A percentile compares a stretch with the other conserved stretches of the same genome.
Conservation (phyloP, 1,140 invertebrate species). For the Ylistrum balloti region DNA sequence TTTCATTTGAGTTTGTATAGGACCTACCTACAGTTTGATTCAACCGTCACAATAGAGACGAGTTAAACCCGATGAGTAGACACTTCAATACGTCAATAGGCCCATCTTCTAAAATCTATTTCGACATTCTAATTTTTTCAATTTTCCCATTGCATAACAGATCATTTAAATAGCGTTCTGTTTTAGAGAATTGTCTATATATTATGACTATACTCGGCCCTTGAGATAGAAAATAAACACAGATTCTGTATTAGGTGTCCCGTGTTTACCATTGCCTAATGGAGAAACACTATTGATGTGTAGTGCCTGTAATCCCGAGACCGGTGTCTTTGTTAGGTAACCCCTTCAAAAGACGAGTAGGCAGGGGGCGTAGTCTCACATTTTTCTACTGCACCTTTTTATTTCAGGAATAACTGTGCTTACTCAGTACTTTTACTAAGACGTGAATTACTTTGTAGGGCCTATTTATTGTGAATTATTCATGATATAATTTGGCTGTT, state of each 20-base stretch:
- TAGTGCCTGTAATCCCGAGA: background rate
- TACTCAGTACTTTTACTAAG: background rate
- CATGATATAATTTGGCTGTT: no score
- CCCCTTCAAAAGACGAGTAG: conserved; percentile 24
- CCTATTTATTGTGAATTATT: no score
- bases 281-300: background rate
- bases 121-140: background rate
- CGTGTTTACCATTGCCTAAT: background rate
- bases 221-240: background rate
- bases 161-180: background rate
- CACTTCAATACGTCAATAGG: background rate
- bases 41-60: background rate
- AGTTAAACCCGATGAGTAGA: background rate
- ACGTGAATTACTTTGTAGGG: no score
- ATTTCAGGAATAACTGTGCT: background rate
- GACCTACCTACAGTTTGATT: background rate
- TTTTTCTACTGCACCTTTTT: background rate
- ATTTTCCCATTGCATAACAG: conserved; percentile 3
- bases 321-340: background rate
- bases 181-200: background rate
- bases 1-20: background rate
- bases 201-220: background rate
- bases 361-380: no score
- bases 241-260: background rate
- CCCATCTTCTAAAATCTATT: background rate